Evolutionary conservation across 2,113 vertebrate species (phyloP).

Genomic region (Nannobrachium achirus): DNA sequence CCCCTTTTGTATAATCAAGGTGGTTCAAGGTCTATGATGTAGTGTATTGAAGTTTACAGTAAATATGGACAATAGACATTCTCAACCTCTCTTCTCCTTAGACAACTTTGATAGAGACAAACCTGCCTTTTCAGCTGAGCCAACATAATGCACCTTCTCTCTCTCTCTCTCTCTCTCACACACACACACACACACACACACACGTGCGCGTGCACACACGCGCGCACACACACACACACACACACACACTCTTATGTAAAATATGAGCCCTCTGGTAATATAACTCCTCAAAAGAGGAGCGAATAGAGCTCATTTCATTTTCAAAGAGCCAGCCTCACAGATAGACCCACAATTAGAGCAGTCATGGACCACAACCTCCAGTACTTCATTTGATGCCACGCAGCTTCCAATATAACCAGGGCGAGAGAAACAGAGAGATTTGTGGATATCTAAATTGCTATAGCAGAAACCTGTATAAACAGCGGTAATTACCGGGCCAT

Average conservation of each 20-base stretch:
- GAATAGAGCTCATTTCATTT: constrained; percentile 63
- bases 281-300: constrained; percentile 58
- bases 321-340: constrained; percentile 54
- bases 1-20: background rate
- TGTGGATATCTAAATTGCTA: constrained; percentile 94
- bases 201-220: background rate
- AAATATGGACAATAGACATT: constrained; percentile 3
- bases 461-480: constrained; percentile 96
- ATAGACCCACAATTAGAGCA: constrained; percentile 63
- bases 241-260: constrained; percentile 37
- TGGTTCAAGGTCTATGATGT: background rate
- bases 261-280: constrained; percentile 63
- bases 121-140: constrained; percentile 21
- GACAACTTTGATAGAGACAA: constrained; percentile 3
- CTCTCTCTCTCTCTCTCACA: too few relatives aligned
- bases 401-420: constrained; percentile 60
- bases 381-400: constrained; percentile 65
- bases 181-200: background rate
- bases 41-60: background rate
- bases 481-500: constrained; percentile 96
- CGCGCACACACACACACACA: background rate
- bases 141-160: constrained; percentile 38
- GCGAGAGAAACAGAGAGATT: constrained; percentile 89
- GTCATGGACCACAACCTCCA: constrained; percentile 57
- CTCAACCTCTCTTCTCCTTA: background rate